Conservation (phyloP, 2,113 vertebrate species). For the Nannospalax galili region DNA sequence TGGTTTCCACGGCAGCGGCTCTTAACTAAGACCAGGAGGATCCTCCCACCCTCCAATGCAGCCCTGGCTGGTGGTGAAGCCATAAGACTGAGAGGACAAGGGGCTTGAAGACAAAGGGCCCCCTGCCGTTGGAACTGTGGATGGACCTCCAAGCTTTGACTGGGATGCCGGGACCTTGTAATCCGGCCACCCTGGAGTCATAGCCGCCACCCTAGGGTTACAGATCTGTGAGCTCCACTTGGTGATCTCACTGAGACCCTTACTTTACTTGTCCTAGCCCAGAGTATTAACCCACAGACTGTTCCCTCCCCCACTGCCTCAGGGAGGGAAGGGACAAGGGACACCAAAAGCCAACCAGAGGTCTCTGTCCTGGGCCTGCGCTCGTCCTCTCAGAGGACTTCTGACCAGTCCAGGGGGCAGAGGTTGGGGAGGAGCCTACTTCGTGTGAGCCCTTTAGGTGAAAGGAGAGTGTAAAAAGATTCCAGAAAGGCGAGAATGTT, state of each 20-base stretch:
- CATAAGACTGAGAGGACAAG: background rate
- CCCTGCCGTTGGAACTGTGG: background rate
- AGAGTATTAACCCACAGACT: background rate
- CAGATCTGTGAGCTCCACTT: background rate
- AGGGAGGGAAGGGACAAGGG: background rate
- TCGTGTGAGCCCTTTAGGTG: background rate
- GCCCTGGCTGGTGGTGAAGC: background rate
- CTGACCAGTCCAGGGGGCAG: background rate
- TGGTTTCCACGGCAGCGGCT: constrained; percentile 68
- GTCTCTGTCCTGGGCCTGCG: background rate
- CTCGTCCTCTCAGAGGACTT: background rate
- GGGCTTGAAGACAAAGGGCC: constrained; percentile 34
- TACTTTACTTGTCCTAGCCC: background rate
- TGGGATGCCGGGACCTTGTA: fast-evolving
- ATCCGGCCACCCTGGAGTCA: no score
- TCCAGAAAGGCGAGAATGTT: background rate
- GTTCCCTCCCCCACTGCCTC: background rate
- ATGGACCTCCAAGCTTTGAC: background rate
- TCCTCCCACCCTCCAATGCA: constrained; percentile 45
- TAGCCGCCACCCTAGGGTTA: background rate
- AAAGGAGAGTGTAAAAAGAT: background rate
- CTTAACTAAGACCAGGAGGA: constrained; percentile 66
- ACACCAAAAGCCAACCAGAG: background rate
- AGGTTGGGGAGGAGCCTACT: background rate
- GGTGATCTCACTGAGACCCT: fast-evolving